Percentiles rank a stretch among this genome's conserved stretches.
phyloP scores from a whole-genome alignment of 2,888 invertebrate genomes.

The Hirtodrosophila cameraria region DNA sequence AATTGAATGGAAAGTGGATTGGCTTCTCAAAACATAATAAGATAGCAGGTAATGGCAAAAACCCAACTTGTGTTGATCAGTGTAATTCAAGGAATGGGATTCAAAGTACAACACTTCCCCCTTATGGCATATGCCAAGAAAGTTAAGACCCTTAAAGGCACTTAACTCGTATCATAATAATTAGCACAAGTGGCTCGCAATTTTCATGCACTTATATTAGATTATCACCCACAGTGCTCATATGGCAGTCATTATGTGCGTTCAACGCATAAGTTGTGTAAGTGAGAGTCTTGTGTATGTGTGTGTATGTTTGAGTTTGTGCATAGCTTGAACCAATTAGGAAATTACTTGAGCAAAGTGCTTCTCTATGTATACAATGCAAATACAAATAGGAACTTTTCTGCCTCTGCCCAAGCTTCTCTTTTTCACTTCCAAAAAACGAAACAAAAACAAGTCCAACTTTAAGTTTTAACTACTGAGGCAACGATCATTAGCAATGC shows the following conservation, averaged over 20 bases:
- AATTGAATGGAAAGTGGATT: too few species aligned
- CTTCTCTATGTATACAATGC: constrained; percentile 20
- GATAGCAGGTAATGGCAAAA: too few species aligned
- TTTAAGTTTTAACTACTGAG: constrained; percentile 22
- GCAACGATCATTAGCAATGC: constrained; percentile 33
- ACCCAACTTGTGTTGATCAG: too few species aligned
- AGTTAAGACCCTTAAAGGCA: constrained; percentile 23
- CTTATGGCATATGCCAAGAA: background rate
- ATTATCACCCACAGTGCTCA: constrained; percentile 44
- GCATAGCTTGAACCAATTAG: constrained; percentile 61
- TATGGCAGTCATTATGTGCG: constrained; percentile 29
- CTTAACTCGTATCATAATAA: constrained; percentile 48
- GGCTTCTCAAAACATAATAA: too few species aligned
- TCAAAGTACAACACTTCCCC: too few species aligned
- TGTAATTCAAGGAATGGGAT: too few species aligned
- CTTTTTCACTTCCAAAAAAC: background rate
- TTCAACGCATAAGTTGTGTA: constrained; percentile 14
- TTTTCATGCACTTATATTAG: constrained; percentile 48
- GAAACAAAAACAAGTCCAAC: constrained; percentile 11
- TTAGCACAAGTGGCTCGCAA: constrained; percentile 55
- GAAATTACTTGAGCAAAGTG: constrained; percentile 62
- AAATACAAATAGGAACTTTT: constrained; percentile 41
- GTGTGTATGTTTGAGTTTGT: constrained; percentile 10
- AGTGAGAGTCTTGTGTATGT: background rate
- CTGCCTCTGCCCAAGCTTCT: too few species aligned